A percentile compares a stretch with the other conserved stretches of the same genome.
Evolutionary conservation across 2,797 vertebrate species (phyloP).

Genomic region (Falco peregrinus): DNA sequence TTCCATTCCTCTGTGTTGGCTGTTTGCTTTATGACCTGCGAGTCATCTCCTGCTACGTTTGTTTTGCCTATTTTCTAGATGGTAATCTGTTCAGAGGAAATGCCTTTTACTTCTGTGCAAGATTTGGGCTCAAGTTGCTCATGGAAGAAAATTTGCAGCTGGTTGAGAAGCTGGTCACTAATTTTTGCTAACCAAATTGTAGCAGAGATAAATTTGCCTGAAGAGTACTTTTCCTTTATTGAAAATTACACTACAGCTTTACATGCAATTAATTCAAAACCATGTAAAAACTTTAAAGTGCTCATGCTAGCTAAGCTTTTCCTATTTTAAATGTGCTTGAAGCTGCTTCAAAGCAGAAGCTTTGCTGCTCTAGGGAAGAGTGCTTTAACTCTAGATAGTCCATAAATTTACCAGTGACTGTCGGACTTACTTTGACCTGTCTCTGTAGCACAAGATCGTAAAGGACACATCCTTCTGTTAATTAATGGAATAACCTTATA

Average conservation of each 20-base stretch:
- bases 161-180: background rate
- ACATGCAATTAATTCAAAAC: background rate
- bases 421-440: background rate
- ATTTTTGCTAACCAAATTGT: background rate
- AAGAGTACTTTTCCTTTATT: background rate
- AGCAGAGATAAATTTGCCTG: background rate
- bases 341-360: background rate
- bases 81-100: background rate
- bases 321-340: background rate
- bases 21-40: rapidly evolving
- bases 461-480: background rate
- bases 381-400: background rate
- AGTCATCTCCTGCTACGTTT: background rate
- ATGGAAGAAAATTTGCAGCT: background rate
- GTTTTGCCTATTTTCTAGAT: background rate
- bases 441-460: background rate
- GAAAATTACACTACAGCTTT: background rate
- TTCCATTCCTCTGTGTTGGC: background rate
- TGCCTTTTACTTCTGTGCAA: background rate
- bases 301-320: background rate
- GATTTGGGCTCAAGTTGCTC: background rate
- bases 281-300: background rate
- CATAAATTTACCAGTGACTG: background rate
- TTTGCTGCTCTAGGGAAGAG: background rate
- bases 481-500: background rate